Evolutionary conservation across 2,888 invertebrate species (phyloP).

Genomic region (Slavum lentiscoides): DNA sequence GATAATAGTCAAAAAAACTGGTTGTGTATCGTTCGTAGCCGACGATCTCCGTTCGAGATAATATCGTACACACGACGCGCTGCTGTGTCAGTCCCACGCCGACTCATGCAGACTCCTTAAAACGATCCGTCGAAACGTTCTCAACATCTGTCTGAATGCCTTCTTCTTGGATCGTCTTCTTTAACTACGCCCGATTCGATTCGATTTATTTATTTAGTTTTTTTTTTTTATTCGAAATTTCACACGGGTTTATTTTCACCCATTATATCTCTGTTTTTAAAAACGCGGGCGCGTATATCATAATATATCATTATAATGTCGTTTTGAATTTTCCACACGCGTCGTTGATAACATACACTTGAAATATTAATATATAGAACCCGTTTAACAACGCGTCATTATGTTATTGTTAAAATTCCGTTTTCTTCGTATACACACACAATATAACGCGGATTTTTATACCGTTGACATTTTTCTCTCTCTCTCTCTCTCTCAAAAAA

Average conservation of each 20-base stretch:
- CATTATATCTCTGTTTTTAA: no score
- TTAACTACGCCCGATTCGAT: neutral
- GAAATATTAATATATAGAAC: neutral
- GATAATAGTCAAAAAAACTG: conserved; percentile 9
- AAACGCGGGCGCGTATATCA: no score
- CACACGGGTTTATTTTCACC: conserved; percentile 24
- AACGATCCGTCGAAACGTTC: neutral
- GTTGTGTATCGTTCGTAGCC: conserved; percentile 25
- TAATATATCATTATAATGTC: no score
- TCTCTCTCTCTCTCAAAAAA: conserved; percentile 1
- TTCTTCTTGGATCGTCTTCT: neutral
- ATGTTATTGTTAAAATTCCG: conserved; percentile 1
- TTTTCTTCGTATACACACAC: neutral
- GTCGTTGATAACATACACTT: no score
- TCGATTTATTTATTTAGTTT: conserved; percentile 1
- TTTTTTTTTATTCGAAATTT: conserved; percentile 8
- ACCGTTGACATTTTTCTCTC: neutral
- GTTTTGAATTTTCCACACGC: no score
- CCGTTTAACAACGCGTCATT: neutral
- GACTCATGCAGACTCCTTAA: conserved; percentile 13
- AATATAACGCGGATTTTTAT: neutral
- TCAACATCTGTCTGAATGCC: conserved; percentile 25
- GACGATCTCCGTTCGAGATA: conserved; percentile 30
- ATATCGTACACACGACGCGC: no score
- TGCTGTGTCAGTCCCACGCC: conserved; percentile 24